These are phyloP conservation scores for Limanda limanda DNA, from an alignment of 2,113 vertebrate species.

Conservation along the genomic window DNA sequence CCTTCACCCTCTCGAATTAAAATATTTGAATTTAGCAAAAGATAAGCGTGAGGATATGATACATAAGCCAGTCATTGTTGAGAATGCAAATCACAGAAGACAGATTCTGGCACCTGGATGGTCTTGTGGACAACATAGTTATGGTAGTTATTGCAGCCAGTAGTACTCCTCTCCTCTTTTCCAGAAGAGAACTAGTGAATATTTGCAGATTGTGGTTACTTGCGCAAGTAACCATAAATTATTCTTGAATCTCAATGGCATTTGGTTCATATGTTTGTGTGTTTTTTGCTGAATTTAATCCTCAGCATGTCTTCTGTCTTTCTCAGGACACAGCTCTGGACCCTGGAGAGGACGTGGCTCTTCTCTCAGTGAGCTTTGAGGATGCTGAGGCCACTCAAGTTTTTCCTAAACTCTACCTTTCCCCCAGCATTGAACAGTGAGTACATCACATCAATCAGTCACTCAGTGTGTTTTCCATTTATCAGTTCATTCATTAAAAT, in stretches of 20 bases:
- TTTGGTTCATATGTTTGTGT: background rate
- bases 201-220: background rate
- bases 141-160: too few relatives aligned
- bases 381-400: constrained; percentile 98
- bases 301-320: constrained; percentile 11
- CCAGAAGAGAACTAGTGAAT: too few relatives aligned
- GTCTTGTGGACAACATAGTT: too few relatives aligned
- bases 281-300: background rate
- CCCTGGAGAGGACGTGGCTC: constrained; percentile 96
- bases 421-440: constrained; percentile 98
- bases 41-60: too few relatives aligned
- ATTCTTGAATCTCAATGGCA: background rate
- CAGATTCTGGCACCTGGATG: too few relatives aligned
- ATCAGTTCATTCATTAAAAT: background rate
- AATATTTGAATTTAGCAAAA: too few relatives aligned
- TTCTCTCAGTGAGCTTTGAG: constrained; percentile 97
- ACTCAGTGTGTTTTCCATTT: background rate
- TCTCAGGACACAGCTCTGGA: constrained; percentile 93
- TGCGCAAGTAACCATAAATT: too few relatives aligned
- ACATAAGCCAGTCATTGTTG: too few relatives aligned
- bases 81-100: too few relatives aligned
- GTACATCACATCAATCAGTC: constrained; percentile 58
- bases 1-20: too few relatives aligned
- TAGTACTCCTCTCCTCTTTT: too few relatives aligned
- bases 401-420: constrained; percentile 95